phyloP scores from a whole-genome alignment of 35 echinoderm and acorn worm genomes.

The Chiridota heheva region DNA sequence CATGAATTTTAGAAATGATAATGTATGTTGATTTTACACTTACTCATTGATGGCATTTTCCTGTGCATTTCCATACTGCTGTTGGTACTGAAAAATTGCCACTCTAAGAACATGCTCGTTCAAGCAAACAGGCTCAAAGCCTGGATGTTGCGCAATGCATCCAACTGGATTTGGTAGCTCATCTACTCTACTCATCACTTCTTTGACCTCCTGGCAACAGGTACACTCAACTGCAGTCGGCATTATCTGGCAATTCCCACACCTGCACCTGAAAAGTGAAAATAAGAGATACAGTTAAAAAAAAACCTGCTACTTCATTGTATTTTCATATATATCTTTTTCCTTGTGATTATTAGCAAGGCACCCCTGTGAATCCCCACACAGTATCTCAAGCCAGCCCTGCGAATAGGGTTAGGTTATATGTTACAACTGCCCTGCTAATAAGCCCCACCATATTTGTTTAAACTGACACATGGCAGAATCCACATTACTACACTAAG shows the following conservation, averaged over 20 bases:
- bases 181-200: not conserved
- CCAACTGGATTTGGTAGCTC: not conserved
- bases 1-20: not conserved
- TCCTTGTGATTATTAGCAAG: no score
- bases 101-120: conserved; percentile 7
- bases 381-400: no score
- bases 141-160: conserved; percentile 29
- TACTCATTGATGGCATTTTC: conserved; percentile 22
- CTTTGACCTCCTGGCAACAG: not conserved
- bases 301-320: no score
- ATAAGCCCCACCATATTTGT: no score
- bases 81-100: conserved; percentile 27
- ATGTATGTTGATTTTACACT: not conserved
- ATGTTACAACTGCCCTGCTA: no score
- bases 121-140: conserved; percentile 14
- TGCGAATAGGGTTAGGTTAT: no score
- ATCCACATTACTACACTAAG: no score
- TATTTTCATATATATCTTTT: no score
- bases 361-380: no score
- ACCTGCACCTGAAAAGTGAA: conserved; percentile 27
- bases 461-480: no score
- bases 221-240: not conserved
- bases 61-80: conserved; percentile 37
- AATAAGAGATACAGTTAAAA: no score
- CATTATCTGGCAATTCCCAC: conserved; percentile 11